Evolutionary conservation across 2,797 vertebrate species (phyloP).

Genomic region (Novumbra hubbsi): DNA sequence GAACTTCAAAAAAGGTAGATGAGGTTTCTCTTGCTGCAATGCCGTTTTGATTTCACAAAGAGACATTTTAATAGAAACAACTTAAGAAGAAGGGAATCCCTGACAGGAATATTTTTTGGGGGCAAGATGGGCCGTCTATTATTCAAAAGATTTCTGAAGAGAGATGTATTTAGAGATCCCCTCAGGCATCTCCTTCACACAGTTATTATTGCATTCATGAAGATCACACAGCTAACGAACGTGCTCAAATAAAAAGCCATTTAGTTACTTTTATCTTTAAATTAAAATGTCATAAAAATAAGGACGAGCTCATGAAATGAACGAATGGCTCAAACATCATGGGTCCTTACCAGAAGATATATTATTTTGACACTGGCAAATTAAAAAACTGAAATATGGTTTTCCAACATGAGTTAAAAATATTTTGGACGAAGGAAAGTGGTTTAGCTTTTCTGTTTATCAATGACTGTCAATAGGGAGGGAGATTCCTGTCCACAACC

Average conservation of each 20-base stretch:
- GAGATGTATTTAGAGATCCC: conserved; percentile 22
- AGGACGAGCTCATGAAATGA: background rate
- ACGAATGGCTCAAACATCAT: background rate
- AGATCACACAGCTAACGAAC: background rate
- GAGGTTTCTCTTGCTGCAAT: conserved; percentile 54
- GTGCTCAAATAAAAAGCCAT: background rate
- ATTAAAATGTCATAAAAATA: background rate
- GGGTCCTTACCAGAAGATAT: background rate
- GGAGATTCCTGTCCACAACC: no score
- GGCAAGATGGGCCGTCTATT: conserved; percentile 16
- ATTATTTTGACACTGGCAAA: background rate
- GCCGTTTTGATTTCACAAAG: conserved; percentile 26
- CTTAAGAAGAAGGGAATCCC: conserved; percentile 22
- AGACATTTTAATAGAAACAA: conserved; percentile 16
- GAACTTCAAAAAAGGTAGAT: conserved; percentile 20
- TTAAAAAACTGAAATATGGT: background rate
- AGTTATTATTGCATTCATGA: conserved; percentile 28
- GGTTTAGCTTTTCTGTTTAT: background rate
- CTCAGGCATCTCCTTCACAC: conserved; percentile 30
- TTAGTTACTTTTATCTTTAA: background rate
- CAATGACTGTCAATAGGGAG: background rate
- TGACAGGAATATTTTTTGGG: conserved; percentile 31
- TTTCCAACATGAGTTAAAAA: background rate
- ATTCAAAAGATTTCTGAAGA: conserved; percentile 43
- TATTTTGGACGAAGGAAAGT: background rate